Conservation (phyloP, 2,113 vertebrate genomes). For the Labeo catla region DNA sequence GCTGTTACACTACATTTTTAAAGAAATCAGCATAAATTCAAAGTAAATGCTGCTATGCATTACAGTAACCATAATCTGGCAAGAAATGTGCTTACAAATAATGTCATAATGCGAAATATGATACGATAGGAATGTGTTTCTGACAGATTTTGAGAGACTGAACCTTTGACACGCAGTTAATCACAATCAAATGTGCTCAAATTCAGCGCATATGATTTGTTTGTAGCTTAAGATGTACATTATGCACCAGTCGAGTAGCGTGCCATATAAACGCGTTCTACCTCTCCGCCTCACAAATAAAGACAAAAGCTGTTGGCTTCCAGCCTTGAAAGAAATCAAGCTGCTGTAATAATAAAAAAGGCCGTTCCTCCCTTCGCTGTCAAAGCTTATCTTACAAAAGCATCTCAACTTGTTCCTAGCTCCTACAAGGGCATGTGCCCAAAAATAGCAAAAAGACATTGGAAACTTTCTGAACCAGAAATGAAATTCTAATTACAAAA, state of each 20-base stretch:
- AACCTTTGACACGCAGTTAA: neutral
- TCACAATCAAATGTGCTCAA: neutral
- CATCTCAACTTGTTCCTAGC: constrained; percentile 56
- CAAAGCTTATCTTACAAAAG: constrained; percentile 41
- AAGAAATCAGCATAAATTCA: neutral
- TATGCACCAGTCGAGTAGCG: neutral
- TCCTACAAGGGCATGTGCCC: constrained; percentile 60
- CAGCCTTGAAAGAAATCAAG: constrained; percentile 26
- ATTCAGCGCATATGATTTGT: neutral
- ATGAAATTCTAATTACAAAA: constrained; percentile 17
- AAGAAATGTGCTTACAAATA: neutral
- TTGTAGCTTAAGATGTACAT: neutral
- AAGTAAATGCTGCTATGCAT: neutral
- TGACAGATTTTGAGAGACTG: neutral
- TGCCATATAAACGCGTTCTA: neutral
- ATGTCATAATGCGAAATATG: neutral
- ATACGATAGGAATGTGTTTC: neutral
- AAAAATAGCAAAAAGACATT: constrained; percentile 39
- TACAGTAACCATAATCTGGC: neutral
- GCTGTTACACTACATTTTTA: neutral
- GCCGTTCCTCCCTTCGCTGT: constrained; percentile 6
- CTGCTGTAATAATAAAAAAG: constrained; percentile 34
- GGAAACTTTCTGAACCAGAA: constrained; percentile 1
- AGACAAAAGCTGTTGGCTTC: constrained; percentile 37
- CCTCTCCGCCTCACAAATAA: constrained; percentile 32